phyloP scores from a whole-genome alignment of 2,888 invertebrate species.

The Caenorhabditis drosophilae region DNA sequence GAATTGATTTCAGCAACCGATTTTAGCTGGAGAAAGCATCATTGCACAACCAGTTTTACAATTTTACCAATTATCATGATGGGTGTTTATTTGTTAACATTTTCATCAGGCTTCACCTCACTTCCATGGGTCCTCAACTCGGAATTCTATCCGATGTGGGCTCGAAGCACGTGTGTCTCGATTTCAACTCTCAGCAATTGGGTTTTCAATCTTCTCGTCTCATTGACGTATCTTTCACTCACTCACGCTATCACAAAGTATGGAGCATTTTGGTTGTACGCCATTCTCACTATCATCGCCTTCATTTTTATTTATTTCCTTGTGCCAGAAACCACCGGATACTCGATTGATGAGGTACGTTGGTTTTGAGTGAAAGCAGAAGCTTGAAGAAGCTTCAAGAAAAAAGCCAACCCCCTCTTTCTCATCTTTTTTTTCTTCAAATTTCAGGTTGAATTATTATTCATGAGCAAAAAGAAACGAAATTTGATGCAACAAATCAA shows the following conservation, averaged over 20 bases:
- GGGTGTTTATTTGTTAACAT: conserved; percentile 60
- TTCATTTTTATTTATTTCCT: conserved; percentile 70
- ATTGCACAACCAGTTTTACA: conserved; percentile 65
- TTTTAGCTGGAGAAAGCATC: conserved; percentile 26
- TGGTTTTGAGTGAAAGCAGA: too few species aligned
- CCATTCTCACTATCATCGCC: conserved; percentile 71
- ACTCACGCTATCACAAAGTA: conserved; percentile 61
- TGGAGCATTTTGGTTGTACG: conserved; percentile 73
- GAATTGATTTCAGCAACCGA: conserved; percentile 11
- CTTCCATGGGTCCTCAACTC: conserved; percentile 75
- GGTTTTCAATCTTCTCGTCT: conserved; percentile 73
- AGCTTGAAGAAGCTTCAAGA: too few species aligned
- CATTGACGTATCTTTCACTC: conserved; percentile 72
- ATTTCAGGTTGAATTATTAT: neutral
- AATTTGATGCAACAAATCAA: neutral
- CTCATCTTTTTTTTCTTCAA: neutral
- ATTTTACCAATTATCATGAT: conserved; percentile 67
- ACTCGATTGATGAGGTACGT: conserved; percentile 71
- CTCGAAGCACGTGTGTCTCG: conserved; percentile 71
- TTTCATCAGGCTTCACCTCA: conserved; percentile 56
- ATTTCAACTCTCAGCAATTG: conserved; percentile 71
- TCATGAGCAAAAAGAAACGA: neutral
- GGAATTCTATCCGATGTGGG: conserved; percentile 74
- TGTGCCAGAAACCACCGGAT: conserved; percentile 73
- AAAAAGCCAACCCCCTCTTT: too few species aligned